Evolutionary conservation across 2,113 vertebrate species (phyloP).

Genomic region (Gnathonemus echidnorhynchus): DNA sequence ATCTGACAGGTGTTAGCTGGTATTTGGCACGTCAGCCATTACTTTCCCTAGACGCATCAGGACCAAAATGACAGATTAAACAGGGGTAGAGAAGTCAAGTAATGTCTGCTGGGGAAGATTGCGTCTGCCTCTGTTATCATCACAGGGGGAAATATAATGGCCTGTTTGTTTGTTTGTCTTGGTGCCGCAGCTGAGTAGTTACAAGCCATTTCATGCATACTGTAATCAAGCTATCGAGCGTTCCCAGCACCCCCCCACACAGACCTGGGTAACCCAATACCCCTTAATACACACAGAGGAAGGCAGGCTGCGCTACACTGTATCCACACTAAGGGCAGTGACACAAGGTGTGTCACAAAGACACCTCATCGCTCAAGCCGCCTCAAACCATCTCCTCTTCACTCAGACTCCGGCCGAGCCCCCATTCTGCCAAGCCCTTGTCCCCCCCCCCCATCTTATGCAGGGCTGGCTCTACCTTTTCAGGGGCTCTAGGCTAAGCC

Average conservation of each 20-base stretch:
- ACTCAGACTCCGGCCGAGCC: background rate
- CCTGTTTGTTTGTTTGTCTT: conserved; percentile 51
- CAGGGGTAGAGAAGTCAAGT: background rate
- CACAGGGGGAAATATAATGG: conserved; percentile 41
- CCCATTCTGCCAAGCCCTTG: background rate
- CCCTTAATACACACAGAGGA: background rate
- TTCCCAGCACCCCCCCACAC: conserved; percentile 21
- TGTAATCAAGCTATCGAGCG: conserved; percentile 41
- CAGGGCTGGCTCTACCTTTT: background rate
- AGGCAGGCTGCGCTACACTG: background rate
- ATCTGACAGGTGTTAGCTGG: background rate
- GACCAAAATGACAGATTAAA: background rate
- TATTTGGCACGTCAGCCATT: background rate
- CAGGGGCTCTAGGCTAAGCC: background rate
- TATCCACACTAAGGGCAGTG: background rate
- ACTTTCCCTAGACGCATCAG: background rate
- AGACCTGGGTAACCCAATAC: background rate
- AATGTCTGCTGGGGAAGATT: background rate
- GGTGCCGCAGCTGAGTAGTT: conserved; percentile 38
- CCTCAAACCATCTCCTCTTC: background rate
- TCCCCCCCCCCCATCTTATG: background rate
- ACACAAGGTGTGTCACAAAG: background rate
- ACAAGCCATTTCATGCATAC: conserved; percentile 29
- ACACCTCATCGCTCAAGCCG: background rate
- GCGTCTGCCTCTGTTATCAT: conserved; percentile 10